phyloP scores from a whole-genome alignment of 2,113 vertebrate genomes.

The Alouatta palliata region DNA sequence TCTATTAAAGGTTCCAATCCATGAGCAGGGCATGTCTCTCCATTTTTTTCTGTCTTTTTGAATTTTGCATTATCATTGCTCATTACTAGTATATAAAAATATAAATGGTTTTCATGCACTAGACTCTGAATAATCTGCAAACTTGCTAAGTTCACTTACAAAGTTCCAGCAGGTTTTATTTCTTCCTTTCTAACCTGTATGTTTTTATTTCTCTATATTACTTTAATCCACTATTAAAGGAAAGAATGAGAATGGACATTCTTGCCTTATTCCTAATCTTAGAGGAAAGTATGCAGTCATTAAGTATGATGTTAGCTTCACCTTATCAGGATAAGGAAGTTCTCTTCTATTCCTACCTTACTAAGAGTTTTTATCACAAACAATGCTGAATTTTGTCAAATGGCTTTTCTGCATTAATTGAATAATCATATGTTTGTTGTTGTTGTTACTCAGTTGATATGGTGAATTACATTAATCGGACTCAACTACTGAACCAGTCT shows the following conservation, averaged over 20 bases:
- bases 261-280: background rate
- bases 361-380: background rate
- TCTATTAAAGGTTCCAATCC: background rate
- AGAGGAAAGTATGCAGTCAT: background rate
- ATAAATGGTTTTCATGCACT: background rate
- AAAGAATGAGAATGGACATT: background rate
- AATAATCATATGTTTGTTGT: too few species aligned
- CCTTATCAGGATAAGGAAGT: background rate
- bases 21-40: background rate
- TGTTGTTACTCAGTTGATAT: background rate
- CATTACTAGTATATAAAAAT: background rate
- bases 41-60: background rate
- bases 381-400: background rate
- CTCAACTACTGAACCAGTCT: background rate
- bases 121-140: background rate
- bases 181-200: background rate
- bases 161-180: background rate
- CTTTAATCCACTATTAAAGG: background rate
- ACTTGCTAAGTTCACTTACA: background rate
- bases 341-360: background rate
- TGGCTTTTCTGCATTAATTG: background rate
- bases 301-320: background rate
- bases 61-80: background rate
- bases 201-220: background rate
- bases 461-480: background rate